Evolutionary conservation across 1,140 invertebrate species (phyloP).

Genomic region (Marisa cornuarietis): DNA sequence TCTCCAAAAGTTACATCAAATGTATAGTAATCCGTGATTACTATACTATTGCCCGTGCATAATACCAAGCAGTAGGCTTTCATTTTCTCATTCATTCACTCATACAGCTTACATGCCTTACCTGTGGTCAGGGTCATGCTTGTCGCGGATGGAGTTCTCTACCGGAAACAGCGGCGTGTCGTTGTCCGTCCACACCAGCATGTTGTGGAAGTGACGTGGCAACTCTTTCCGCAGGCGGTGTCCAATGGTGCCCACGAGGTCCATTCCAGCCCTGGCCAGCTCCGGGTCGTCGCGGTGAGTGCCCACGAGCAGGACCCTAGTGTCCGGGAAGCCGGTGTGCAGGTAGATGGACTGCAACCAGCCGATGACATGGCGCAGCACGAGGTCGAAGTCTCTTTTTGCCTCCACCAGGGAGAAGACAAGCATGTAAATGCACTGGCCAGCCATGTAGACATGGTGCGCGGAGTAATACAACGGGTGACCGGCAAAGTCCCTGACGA

Average conservation of each 20-base stretch:
- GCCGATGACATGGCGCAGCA: conserved; percentile 30
- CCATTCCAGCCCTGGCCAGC: conserved; percentile 14
- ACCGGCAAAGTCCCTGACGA: conserved; percentile 45
- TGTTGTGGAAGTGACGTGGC: conserved; percentile 39
- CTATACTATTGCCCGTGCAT: too few species aligned
- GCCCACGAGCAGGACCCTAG: conserved; percentile 37
- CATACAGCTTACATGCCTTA: background rate
- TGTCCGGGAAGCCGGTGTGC: conserved; percentile 32
- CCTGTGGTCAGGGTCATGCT: conserved; percentile 36
- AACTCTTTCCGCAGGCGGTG: conserved; percentile 26
- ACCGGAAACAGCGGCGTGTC: conserved; percentile 40
- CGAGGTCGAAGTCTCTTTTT: conserved; percentile 23
- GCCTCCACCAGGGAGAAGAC: conserved; percentile 43
- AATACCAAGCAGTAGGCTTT: too few species aligned
- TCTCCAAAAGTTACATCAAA: too few species aligned
- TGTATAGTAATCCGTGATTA: too few species aligned
- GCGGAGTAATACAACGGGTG: conserved; percentile 43
- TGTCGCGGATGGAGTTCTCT: conserved; percentile 38
- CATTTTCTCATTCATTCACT: background rate
- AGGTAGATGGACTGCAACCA: conserved; percentile 46
- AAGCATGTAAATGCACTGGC: conserved; percentile 41
- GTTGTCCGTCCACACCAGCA: conserved; percentile 42
- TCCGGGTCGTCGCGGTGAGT: conserved; percentile 37
- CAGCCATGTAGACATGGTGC: conserved; percentile 47
- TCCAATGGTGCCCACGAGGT: conserved; percentile 13